phyloP scores from a whole-genome alignment of 2,113 vertebrate genomes.

The Loxodonta africana region DNA sequence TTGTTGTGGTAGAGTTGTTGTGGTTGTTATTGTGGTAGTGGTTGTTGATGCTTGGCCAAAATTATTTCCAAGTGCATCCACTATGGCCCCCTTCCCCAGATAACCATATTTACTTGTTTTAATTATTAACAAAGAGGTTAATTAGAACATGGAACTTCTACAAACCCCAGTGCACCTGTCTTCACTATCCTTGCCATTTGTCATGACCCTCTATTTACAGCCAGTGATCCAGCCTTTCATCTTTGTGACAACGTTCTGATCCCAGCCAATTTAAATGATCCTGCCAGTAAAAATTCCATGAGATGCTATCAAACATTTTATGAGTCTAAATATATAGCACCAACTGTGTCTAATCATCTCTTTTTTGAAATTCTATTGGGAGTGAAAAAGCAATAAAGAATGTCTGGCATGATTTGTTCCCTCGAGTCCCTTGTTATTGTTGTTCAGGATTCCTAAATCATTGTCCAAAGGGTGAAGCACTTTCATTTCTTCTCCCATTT shows the following conservation, averaged over 20 bases:
- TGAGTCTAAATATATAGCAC: not conserved
- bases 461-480: not conserved
- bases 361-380: not conserved
- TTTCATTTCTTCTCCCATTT: not conserved
- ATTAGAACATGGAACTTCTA: not conserved
- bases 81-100: not conserved
- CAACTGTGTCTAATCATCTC: not conserved
- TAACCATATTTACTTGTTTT: not conserved
- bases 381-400: not conserved
- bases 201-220: not conserved
- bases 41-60: too few species aligned
- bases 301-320: slow-evolving; percentile 31
- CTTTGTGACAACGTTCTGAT: not conserved
- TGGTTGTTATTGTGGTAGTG: not conserved
- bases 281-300: slow-evolving; percentile 37
- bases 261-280: slow-evolving; percentile 60
- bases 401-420: not conserved
- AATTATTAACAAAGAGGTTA: not conserved
- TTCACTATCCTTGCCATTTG: not conserved
- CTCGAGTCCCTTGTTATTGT: not conserved
- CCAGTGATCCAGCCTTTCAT: not conserved
- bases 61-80: not conserved
- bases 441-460: not conserved
- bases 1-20: too few species aligned
- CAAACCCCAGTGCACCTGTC: not conserved